A percentile compares a stretch with the other conserved stretches of the same genome.
Evolutionary conservation across 2,888 invertebrate species (phyloP).

Genomic region (Hypolimnas misippus): DNA sequence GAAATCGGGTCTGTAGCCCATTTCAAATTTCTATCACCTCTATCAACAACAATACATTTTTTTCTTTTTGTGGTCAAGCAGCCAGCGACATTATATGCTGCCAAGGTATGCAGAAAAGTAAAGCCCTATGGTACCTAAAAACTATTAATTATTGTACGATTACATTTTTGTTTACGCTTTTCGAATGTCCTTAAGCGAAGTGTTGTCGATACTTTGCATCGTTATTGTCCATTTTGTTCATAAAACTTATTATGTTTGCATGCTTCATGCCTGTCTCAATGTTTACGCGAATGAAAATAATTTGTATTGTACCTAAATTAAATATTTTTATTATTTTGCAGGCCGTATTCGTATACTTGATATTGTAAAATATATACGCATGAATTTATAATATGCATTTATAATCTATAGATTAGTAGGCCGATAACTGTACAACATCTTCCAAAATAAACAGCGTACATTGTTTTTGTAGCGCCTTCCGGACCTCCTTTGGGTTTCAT

Average conservation of each 20-base stretch:
- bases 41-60: constrained; percentile 48
- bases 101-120: constrained; percentile 76
- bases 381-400: constrained; percentile 19
- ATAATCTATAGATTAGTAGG: background rate
- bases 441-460: background rate
- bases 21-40: background rate
- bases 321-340: constrained; percentile 1
- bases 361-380: constrained; percentile 22
- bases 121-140: constrained; percentile 33
- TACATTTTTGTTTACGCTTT: constrained; percentile 30
- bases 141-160: constrained; percentile 20
- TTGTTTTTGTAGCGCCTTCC: constrained; percentile 91
- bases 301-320: background rate
- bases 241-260: constrained; percentile 26
- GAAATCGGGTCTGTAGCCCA: background rate
- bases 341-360: background rate
- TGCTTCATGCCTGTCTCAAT: constrained; percentile 23
- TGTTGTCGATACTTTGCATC: constrained; percentile 13
- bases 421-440: background rate
- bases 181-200: constrained; percentile 17
- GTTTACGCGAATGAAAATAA: constrained; percentile 22
- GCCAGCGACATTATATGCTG: constrained; percentile 83
- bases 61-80: constrained; percentile 78
- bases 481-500: constrained; percentile 97
- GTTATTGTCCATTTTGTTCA: constrained; percentile 15